Percentiles rank a stretch among this genome's conserved stretches.
phyloP scores from a whole-genome alignment of 2,797 vertebrate species.

The Megaceryle alcyon region DNA sequence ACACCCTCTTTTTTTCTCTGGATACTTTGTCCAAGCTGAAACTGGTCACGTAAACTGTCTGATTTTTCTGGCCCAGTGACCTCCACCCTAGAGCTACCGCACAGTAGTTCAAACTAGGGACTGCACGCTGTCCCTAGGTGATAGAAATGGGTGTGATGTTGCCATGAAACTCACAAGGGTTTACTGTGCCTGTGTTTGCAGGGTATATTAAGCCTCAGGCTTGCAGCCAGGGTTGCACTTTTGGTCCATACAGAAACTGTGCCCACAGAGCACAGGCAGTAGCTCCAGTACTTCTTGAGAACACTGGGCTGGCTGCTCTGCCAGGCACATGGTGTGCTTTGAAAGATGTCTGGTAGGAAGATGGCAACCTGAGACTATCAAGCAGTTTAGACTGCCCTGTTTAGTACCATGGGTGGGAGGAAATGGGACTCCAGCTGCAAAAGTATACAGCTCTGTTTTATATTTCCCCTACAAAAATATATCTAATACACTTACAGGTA shows the following conservation, averaged over 20 bases:
- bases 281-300: not conserved
- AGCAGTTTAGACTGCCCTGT: not conserved
- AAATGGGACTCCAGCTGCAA: not conserved
- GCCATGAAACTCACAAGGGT: not conserved
- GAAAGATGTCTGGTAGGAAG: not conserved
- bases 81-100: not conserved
- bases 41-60: not conserved
- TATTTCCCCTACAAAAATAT: not conserved
- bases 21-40: not conserved
- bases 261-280: not conserved
- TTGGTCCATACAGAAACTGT: not conserved
- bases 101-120: not conserved
- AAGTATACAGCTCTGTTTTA: not conserved
- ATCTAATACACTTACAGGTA: not conserved
- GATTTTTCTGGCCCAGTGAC: not conserved
- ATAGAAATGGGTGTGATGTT: not conserved
- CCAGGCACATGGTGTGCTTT: not conserved
- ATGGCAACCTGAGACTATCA: not conserved
- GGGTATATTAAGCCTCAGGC: not conserved
- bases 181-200: not conserved
- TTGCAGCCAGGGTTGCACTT: not conserved
- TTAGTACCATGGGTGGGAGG: not conserved
- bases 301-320: not conserved
- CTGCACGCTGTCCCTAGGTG: not conserved
- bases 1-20: not conserved